Percentiles rank a stretch among this genome's conserved stretches.
Evolutionary conservation across 2,888 invertebrate species (phyloP).

Genomic region (Calliphora vomitoria): DNA sequence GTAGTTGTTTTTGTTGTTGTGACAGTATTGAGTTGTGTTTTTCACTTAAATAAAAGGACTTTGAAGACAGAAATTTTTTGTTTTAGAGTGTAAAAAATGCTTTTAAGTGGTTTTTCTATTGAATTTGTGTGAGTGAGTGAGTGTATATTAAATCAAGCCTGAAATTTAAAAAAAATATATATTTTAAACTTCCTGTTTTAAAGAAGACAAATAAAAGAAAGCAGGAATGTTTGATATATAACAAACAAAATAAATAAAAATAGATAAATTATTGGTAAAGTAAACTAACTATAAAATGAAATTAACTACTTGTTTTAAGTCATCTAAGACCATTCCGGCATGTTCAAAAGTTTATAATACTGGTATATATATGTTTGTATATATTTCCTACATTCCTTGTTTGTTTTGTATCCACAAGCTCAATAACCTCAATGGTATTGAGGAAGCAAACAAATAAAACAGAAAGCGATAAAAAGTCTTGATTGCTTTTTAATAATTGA

Average conservation of each 20-base stretch:
- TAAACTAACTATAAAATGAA: conserved; percentile 10
- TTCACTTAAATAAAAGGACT: neutral
- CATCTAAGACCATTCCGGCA: neutral
- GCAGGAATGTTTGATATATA: neutral
- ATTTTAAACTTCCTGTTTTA: conserved; percentile 15
- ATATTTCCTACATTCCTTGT: neutral
- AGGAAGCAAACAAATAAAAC: neutral
- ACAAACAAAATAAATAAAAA: too few species aligned
- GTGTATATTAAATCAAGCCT: conserved; percentile 30
- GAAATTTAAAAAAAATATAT: conserved; percentile 23
- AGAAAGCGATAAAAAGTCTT: conserved; percentile 18
- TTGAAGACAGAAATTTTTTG: conserved; percentile 17
- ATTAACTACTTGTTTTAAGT: conserved; percentile 7
- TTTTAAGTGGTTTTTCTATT: conserved; percentile 30
- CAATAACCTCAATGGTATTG: conserved; percentile 39
- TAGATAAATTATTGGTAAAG: conserved; percentile 9
- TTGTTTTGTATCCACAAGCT: conserved; percentile 10
- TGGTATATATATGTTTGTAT: too few species aligned
- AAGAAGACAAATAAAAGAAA: neutral
- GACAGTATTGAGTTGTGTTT: neutral
- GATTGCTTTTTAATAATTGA: conserved; percentile 42
- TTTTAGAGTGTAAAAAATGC: conserved; percentile 13
- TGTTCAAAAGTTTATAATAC: neutral
- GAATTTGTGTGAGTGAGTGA: conserved; percentile 30
- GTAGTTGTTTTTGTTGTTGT: neutral